Evolutionary conservation across 2,888 invertebrate genomes (phyloP), one percentile per base, ranked within the genome.

Genomic region (Abrostola triplasia): DNA sequence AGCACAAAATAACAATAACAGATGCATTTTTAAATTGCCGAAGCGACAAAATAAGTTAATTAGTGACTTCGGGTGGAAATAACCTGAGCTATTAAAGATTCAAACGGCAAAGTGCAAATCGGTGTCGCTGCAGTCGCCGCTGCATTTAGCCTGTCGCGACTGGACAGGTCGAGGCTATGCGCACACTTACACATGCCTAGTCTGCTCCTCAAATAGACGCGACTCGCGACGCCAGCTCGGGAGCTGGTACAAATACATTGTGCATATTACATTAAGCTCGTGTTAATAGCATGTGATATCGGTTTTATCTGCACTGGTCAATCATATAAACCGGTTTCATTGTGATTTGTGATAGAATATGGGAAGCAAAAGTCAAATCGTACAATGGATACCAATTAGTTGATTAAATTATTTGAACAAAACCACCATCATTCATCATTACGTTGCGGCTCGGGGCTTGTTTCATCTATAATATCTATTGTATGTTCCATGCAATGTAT

Each of bases 101-200:
- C 93, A 93, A 81, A 79, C 76, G 77, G 85, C 83, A 90, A 91
- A 93, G 93, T 93, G 93, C 93, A 93, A 88, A 90, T 88, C 90
- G 88, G 82, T 93, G 93, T 93, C 88, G 86, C 68, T 90, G 90
- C 91, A 89, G 86, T 84, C 83, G 82, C 77, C 81, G 84, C 87
- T 89, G 88, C 91, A 90, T 91, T 90, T 90, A 90, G 85, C 85
- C 77, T 80, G 89, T 84, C 89, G 82, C 79, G 84, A 70, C 83
- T 77, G 88, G 89, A 85, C 89, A 84, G 86, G 76, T 79, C 75
- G 83, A 64, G 70, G 61, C 70, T 67, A 68, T 80, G 80, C 83
- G 77, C 84, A 83, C 83, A 83, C 83, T 78, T 76, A 72, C 74
- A 79, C 64, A 59, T 64, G 52, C 69, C 68, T 70, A 77, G 88